Evolutionary conservation across 2,113 vertebrate species (phyloP).

Genomic region (Chaetura pelagica): DNA sequence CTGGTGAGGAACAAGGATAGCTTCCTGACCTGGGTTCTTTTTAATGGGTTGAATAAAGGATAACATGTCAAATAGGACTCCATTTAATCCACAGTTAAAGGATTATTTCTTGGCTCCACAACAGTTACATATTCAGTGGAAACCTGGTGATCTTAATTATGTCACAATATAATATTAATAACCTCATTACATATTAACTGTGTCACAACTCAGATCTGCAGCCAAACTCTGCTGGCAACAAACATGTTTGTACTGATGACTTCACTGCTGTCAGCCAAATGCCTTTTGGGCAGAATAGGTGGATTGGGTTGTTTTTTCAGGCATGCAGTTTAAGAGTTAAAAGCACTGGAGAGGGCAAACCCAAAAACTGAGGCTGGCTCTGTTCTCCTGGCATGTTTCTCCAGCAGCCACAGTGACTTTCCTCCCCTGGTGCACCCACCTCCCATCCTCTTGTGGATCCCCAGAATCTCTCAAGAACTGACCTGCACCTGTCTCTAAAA

Average conservation of each 20-base stretch:
- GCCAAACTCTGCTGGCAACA: conserved; percentile 7
- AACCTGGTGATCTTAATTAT: not conserved
- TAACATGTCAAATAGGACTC: not conserved
- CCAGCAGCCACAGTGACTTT: not conserved
- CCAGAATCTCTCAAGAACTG: not conserved
- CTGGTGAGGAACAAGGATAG: not conserved
- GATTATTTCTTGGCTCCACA: conserved; percentile 35
- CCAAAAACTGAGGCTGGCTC: not conserved
- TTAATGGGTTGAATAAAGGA: not conserved
- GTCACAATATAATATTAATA: conserved; percentile 33
- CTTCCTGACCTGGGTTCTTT: not conserved
- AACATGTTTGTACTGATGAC: not conserved
- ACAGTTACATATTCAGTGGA: not conserved
- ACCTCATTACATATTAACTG: not conserved
- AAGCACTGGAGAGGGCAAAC: not conserved
- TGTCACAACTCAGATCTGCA: not conserved
- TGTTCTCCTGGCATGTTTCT: not conserved
- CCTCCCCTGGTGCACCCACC: not conserved
- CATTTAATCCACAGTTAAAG: not conserved
- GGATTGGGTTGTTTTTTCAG: not conserved
- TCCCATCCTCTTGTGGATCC: not conserved
- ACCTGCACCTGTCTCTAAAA: not conserved
- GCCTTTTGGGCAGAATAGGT: not conserved
- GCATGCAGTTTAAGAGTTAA: not conserved
- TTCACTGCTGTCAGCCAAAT: not conserved